Percentiles rank a stretch among this genome's conserved stretches.
Evolutionary conservation across 2,797 vertebrate species (phyloP).

Genomic region (Podarcis siculus): DNA sequence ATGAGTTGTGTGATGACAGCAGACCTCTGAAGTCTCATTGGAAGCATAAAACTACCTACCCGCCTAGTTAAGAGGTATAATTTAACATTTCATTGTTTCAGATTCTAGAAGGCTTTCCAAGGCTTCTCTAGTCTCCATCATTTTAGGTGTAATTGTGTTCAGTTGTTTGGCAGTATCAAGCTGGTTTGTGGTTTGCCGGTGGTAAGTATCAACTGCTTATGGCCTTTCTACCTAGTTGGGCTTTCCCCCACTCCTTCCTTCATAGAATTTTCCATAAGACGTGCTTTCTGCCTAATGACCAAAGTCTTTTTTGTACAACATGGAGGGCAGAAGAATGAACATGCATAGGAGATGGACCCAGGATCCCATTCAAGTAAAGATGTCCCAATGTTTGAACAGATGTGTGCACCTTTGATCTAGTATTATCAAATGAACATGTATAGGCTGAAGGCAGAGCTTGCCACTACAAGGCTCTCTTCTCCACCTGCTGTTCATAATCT

Average conservation of each 20-base stretch:
- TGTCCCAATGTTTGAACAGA: not conserved
- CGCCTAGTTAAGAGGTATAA: not conserved
- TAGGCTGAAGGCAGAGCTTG: not conserved
- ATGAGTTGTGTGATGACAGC: not conserved
- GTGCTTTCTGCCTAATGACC: not conserved
- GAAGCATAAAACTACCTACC: not conserved
- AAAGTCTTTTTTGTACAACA: not conserved
- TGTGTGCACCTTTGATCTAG: not conserved
- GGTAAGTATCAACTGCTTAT: slow-evolving; percentile 42
- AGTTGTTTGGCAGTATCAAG: slow-evolving; percentile 37
- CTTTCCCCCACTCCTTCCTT: not conserved
- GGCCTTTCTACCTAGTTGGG: not conserved
- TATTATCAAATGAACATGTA: not conserved
- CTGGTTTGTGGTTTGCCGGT: slow-evolving; percentile 53
- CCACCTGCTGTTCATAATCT: not conserved
- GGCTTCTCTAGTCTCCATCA: slow-evolving; percentile 56
- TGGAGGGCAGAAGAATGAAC: not conserved
- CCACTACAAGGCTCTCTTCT: not conserved
- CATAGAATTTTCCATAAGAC: not conserved
- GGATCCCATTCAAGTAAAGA: not conserved
- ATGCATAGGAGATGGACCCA: not conserved
- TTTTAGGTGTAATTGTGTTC: slow-evolving; percentile 45
- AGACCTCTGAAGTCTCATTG: not conserved
- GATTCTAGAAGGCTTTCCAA: slow-evolving; percentile 64
- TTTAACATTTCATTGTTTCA: slow-evolving; percentile 28